phyloP scores from a whole-genome alignment of 2,113 vertebrate species.

The Lates calcarifer region DNA sequence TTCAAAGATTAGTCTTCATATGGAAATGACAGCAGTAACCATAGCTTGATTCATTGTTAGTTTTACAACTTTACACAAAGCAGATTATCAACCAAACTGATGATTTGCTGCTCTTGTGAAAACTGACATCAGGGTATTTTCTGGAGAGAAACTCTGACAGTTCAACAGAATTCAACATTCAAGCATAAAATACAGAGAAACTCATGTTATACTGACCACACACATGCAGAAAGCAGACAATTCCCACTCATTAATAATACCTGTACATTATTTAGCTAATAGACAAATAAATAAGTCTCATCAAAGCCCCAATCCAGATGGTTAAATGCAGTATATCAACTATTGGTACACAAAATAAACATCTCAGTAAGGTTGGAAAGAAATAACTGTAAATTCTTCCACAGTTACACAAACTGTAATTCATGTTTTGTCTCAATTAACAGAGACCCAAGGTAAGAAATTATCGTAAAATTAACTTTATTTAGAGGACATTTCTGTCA shows the following conservation, averaged over 20 bases:
- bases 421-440: background rate
- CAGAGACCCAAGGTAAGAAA: background rate
- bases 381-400: background rate
- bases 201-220: background rate
- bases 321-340: conserved; percentile 7
- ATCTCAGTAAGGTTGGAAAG: background rate
- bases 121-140: background rate
- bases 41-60: background rate
- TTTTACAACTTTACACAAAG: background rate
- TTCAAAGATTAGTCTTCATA: background rate
- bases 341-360: conserved; percentile 5
- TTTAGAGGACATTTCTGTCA: background rate
- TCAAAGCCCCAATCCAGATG: conserved; percentile 29
- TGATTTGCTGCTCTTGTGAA: background rate
- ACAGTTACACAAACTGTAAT: background rate
- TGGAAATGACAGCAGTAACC: background rate
- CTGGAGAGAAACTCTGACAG: background rate
- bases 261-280: background rate
- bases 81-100: background rate
- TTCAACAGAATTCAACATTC: conserved; percentile 21
- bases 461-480: background rate
- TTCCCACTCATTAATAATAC: conserved; percentile 8
- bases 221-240: conserved; percentile 38
- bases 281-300: conserved; percentile 26
- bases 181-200: conserved; percentile 25